Percentiles rank a stretch among this genome's conserved stretches.
Conservation (phyloP, 2,888 invertebrate species). For the Eupithecia dodoneata region DNA sequence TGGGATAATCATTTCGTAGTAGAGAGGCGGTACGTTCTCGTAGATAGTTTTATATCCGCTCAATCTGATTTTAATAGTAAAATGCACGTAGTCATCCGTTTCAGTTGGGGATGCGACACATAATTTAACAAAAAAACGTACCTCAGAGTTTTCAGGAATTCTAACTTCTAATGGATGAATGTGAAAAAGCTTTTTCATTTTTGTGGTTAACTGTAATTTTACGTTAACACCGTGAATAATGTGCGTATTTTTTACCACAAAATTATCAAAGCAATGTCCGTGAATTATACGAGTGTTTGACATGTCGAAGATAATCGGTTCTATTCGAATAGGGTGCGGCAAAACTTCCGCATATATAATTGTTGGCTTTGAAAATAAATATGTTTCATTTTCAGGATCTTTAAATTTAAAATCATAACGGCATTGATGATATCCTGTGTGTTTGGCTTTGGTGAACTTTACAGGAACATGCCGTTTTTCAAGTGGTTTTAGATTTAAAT, state of each 20-base stretch:
- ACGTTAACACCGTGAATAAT: slow-evolving; percentile 57
- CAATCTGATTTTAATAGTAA: slow-evolving; percentile 67
- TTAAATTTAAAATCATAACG: slow-evolving; percentile 64
- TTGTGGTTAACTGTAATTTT: slow-evolving; percentile 63
- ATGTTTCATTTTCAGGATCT: slow-evolving; percentile 47
- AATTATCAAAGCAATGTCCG: slow-evolving; percentile 62
- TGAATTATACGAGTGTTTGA: slow-evolving; percentile 54
- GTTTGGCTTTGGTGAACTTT: slow-evolving; percentile 64
- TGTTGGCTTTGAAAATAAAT: slow-evolving; percentile 53
- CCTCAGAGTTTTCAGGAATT: slow-evolving; percentile 52
- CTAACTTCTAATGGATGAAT: slow-evolving; percentile 60
- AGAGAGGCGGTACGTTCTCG: slow-evolving; percentile 63
- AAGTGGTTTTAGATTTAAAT: slow-evolving; percentile 54
- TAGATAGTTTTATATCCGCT: slow-evolving; percentile 59
- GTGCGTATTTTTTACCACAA: slow-evolving; percentile 63
- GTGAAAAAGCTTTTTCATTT: slow-evolving; percentile 65
- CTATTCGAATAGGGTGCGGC: slow-evolving; percentile 65
- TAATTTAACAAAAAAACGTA: slow-evolving; percentile 55
- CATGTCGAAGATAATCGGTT: slow-evolving; percentile 70
- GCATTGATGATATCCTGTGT: slow-evolving; percentile 67
- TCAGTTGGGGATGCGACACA: slow-evolving; percentile 51
- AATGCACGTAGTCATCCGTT: slow-evolving; percentile 58
- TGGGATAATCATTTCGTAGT: slow-evolving; percentile 70
- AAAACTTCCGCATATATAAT: slow-evolving; percentile 67
- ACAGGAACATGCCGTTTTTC: slow-evolving; percentile 55